A percentile compares a stretch with the other conserved stretches of the same genome.
Conservation (phyloP, 2,888 invertebrate species). For the Ormyrus labotus region DNA sequence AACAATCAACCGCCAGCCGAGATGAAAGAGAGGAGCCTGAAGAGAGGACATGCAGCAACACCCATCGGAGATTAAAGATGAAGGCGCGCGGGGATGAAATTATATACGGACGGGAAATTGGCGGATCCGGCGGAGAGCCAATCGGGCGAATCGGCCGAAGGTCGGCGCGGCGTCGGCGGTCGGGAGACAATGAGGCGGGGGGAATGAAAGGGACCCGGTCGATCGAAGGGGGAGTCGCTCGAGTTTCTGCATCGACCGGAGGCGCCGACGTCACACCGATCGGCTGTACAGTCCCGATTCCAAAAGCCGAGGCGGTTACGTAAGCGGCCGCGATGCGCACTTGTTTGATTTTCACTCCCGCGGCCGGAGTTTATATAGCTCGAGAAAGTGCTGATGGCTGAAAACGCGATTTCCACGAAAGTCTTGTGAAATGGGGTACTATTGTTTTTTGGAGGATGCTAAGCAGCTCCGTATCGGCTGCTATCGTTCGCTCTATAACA, state of each 20-base stretch:
- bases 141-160: slow-evolving; percentile 38
- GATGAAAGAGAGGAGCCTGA: neutral
- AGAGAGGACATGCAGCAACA: no score
- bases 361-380: neutral
- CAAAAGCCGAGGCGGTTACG: no score
- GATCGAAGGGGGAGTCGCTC: neutral
- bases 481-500: no score
- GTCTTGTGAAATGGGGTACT: no score
- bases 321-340: no score
- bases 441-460: no score
- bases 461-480: no score
- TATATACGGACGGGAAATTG: slow-evolving; percentile 9
- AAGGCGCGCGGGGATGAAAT: slow-evolving; percentile 17
- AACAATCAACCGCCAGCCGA: neutral
- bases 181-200: neutral
- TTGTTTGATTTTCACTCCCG: neutral
- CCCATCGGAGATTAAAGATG: no score
- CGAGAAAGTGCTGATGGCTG: no score
- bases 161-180: slow-evolving; percentile 18
- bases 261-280: neutral
- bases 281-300: neutral
- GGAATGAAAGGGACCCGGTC: slow-evolving; percentile 1
- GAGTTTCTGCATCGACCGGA: slow-evolving; percentile 10
- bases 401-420: no score
- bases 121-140: slow-evolving; percentile 24